phyloP scores from a whole-genome alignment of 2,888 invertebrate species.

The Microplitis manilae region DNA sequence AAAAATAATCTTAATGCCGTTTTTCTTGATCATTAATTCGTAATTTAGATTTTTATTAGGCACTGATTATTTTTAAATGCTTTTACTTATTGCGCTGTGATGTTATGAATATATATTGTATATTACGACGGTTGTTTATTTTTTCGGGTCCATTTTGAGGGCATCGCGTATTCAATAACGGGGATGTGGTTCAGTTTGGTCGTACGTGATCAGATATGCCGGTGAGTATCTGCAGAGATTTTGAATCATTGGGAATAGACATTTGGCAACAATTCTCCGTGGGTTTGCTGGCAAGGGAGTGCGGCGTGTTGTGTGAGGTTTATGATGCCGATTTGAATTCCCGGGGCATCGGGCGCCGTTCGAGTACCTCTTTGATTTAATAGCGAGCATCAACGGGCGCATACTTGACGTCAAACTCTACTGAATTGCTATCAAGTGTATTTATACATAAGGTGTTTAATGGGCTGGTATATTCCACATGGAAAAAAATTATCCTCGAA shows the following conservation, averaged over 20 bases:
- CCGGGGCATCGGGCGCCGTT: slow-evolving; percentile 62
- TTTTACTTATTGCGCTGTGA: too few relatives aligned
- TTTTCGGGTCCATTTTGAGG: background rate
- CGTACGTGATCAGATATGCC: slow-evolving; percentile 20
- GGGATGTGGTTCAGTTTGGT: slow-evolving; percentile 11
- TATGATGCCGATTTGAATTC: slow-evolving; percentile 63
- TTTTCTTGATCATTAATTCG: background rate
- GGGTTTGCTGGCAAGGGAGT: slow-evolving; percentile 18
- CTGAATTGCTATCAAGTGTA: slow-evolving; percentile 1
- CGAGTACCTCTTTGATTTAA: slow-evolving; percentile 67
- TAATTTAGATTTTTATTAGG: slow-evolving; percentile 1
- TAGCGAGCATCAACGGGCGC: slow-evolving; percentile 62
- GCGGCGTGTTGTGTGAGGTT: slow-evolving; percentile 46
- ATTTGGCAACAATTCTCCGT: slow-evolving; percentile 51
- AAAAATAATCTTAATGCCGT: slow-evolving; percentile 28
- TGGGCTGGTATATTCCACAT: too few relatives aligned
- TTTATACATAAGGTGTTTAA: too few relatives aligned
- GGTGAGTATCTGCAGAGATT: background rate
- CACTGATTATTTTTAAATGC: slow-evolving; percentile 6
- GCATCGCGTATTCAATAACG: background rate
- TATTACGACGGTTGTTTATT: background rate
- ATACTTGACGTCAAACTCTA: slow-evolving; percentile 42
- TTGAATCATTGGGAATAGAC: slow-evolving; percentile 43
- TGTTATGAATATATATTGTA: too few relatives aligned
- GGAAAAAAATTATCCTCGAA: too few relatives aligned